Percentiles rank a stretch among this genome's conserved stretches.
Evolutionary conservation across 2,888 invertebrate species (phyloP).

Genomic region (Griposia aprilina): DNA sequence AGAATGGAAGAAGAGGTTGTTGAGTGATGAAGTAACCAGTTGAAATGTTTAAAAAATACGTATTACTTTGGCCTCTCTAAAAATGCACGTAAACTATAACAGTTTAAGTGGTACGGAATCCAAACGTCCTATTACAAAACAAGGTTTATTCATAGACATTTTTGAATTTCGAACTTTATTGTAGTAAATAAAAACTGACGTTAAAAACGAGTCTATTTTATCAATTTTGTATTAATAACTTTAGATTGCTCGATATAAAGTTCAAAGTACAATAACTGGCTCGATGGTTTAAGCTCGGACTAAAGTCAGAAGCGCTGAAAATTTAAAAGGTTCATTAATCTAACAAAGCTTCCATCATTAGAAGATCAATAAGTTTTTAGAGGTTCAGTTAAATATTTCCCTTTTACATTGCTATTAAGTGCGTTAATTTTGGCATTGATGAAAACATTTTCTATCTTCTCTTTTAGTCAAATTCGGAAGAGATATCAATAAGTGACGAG

Average conservation of each 20-base stretch:
- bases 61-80: neutral
- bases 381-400: neutral
- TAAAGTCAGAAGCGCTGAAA: neutral
- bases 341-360: neutral
- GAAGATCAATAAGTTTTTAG: neutral
- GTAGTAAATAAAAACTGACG: neutral
- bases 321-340: neutral
- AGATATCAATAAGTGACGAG: slow-evolving; percentile 1
- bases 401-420: neutral
- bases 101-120: too few relatives aligned
- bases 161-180: neutral
- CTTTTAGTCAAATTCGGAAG: slow-evolving; percentile 3
- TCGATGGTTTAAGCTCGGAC: neutral
- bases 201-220: neutral
- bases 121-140: neutral
- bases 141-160: neutral
- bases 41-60: neutral
- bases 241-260: neutral
- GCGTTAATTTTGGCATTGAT: neutral
- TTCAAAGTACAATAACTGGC: neutral
- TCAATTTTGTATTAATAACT: too few relatives aligned
- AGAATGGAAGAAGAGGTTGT: too few relatives aligned
- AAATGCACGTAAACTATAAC: neutral
- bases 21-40: too few relatives aligned
- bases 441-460: neutral